A percentile compares a stretch with the other conserved stretches of the same genome.
Evolutionary conservation across 2,797 vertebrate species (phyloP).

Genomic region (Philypnodon macrostomus): DNA sequence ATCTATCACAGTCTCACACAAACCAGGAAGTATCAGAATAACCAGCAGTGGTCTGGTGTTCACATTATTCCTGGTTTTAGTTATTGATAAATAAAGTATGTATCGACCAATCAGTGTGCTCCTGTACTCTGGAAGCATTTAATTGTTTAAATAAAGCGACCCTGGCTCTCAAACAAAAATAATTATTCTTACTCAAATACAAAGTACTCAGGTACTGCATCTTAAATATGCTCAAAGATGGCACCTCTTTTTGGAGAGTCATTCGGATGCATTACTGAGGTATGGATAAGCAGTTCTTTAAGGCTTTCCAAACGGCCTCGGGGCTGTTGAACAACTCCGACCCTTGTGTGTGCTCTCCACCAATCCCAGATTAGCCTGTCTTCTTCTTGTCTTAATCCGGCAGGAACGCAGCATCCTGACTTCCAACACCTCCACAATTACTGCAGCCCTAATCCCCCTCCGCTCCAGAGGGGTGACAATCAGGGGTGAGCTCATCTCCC

Average conservation of each 20-base stretch:
- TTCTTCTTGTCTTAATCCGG: constrained; percentile 84
- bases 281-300: constrained; percentile 62
- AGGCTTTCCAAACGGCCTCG: constrained; percentile 74
- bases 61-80: too few species aligned
- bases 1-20: too few species aligned
- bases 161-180: too few species aligned
- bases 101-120: too few species aligned
- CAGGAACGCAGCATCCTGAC: constrained; percentile 81
- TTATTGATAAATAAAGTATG: too few species aligned
- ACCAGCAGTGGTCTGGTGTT: too few species aligned
- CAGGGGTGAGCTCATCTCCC: constrained; percentile 78
- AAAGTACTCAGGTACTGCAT: too few species aligned
- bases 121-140: too few species aligned
- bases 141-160: too few species aligned
- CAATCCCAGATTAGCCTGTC: constrained; percentile 82
- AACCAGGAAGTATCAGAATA: too few species aligned
- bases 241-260: constrained; percentile 44
- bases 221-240: constrained; percentile 43
- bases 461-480: constrained; percentile 80
- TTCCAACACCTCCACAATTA: constrained; percentile 84
- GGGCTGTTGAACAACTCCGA: constrained; percentile 75
- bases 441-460: constrained; percentile 80
- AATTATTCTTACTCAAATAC: too few species aligned
- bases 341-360: constrained; percentile 76
- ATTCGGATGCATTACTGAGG: constrained; percentile 55